These are phyloP conservation scores for Aphidius ervi DNA, from an alignment of 1,140 invertebrate species.

Conservation along the genomic window DNA sequence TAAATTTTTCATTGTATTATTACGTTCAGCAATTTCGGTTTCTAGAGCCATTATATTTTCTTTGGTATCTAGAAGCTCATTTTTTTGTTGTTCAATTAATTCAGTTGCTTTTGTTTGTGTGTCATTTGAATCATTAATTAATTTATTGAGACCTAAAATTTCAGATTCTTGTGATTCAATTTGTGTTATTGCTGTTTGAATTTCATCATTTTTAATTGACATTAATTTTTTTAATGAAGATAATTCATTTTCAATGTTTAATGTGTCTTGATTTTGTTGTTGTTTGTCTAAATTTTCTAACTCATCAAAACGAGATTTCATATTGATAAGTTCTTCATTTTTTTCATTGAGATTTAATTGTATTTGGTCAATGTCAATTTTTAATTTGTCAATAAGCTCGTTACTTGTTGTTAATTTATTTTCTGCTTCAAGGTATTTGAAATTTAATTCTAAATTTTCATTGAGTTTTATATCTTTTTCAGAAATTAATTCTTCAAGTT, in stretches of 20 bases:
- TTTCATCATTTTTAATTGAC: no score
- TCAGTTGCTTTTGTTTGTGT: neutral
- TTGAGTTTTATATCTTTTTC: constrained; percentile 13
- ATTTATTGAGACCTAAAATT: no score
- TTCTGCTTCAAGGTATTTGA: no score
- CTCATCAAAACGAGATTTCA: neutral
- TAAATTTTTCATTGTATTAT: neutral
- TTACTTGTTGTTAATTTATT: constrained; percentile 7
- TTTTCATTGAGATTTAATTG: constrained; percentile 1
- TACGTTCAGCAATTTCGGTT: constrained; percentile 2
- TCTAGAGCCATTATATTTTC: neutral
- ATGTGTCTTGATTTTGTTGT: no score
- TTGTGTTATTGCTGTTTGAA: no score
- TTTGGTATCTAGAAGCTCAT: neutral
- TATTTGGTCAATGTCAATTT: neutral
- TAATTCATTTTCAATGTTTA: no score
- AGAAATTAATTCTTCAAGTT: neutral
- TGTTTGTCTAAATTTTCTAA: neutral
- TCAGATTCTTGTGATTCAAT: no score
- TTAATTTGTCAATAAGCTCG: neutral
- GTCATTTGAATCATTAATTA: neutral
- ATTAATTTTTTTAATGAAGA: no score
- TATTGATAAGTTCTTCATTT: neutral
- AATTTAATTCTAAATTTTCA: constrained; percentile 14
- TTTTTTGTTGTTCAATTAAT: neutral